Evolutionary conservation across 2,888 invertebrate genomes (phyloP), one percentile per base, ranked within the genome.

Genomic region (Sicus ferrugineus): DNA sequence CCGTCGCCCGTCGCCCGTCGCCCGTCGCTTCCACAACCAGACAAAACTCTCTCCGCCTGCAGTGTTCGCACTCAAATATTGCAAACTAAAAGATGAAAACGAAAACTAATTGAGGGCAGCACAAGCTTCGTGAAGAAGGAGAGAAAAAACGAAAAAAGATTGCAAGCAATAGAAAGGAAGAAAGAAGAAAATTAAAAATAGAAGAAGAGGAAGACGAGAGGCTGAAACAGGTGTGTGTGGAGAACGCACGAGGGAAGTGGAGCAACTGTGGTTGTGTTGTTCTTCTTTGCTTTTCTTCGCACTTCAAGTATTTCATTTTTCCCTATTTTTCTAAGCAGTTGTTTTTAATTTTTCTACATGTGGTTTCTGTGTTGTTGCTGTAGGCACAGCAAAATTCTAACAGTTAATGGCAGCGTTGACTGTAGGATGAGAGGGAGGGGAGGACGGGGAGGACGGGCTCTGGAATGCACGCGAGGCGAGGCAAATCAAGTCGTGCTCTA

Each of bases 71-170:
- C n/a, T 42, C 42, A 42, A 42, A n/a, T 42, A n/a, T 4, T n/a
- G 14, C 42, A 42, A 42, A 42, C 14, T 42, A 42, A 42, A 42
- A 42, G 56, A 26, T 56, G n/a, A 56, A 56, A 56, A 56, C 30
- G 26, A n/a, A 30, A 56, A 30, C n/a, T 26, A 56, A 56, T 28
- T 30, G 56, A 56, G 56, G 56, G n/a, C 56, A 56, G 30, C 42
- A 42, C 42, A 42, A 42, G n/a, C n/a, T 42, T 42, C 42, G 11
- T 42, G 42, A 42, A 16, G 11, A 9, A 42, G n/a, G 42, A 42
- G n/a, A n/a, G 14, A 9, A 42, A n/a, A 9, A 4, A 42, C 16
- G 38, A 42, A 16, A 42, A 42, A n/a, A 3, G n/a, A 9, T 4
- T 9, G 16, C 14, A n/a, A 9, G n/a, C 11, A 42, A n/a, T 42